Base-by-base conservation (phyloP, 92 coral and sea anemone species). In the Phenganax stokvisi region DNA sequence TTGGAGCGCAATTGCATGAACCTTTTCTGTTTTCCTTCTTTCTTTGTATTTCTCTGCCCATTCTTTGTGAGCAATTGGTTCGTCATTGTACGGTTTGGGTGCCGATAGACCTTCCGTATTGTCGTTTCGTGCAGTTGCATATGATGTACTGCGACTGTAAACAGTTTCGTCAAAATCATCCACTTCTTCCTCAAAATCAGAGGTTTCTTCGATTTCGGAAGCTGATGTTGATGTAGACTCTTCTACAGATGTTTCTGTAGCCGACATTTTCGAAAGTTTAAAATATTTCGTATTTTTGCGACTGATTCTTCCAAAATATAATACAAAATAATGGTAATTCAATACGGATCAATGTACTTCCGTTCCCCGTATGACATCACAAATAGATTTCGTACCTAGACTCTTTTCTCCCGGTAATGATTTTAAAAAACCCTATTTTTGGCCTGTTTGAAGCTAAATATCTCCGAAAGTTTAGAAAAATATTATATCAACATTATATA, bases 181-280 rank as follows among this genome's bases (percentile, higher is more conserved):
- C 55, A 71, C 55, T 37, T 71, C 76, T 9, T 20, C 2, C 37
- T 71, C 76, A 71, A 29, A 73, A 56, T 73, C 77, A 10, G 77
- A 72, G n/a, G 0, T 59, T 59, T 59, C 65, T 13, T 59, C 65
- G 65, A 59, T 25, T 1, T 59, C n/a, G 0, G 65, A 59, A 59
- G 47, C 47, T 37, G 65, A 59, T 13, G n/a, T 25, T 25, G 65
- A 59, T 59, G 65, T 13, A 59, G 65, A 59, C 51, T 13, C 28
- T 52, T 72, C 77, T 51, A 5, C 57, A 58, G 25, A 73, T 20
- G 58, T 31, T 72, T 72, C 10, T 12, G 77, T 31, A 51, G 77
- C 25, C 1, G 77, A 72, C 60, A 73, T 73, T 73, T 52, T 37
- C 47, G 0, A 37, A 37, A 37, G 47, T 37, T 37, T 37, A 0